Percentiles rank a stretch among this genome's conserved stretches.
Evolutionary conservation across 1,140 invertebrate genomes (phyloP).

Genomic region (Hesperophylax magnus): DNA sequence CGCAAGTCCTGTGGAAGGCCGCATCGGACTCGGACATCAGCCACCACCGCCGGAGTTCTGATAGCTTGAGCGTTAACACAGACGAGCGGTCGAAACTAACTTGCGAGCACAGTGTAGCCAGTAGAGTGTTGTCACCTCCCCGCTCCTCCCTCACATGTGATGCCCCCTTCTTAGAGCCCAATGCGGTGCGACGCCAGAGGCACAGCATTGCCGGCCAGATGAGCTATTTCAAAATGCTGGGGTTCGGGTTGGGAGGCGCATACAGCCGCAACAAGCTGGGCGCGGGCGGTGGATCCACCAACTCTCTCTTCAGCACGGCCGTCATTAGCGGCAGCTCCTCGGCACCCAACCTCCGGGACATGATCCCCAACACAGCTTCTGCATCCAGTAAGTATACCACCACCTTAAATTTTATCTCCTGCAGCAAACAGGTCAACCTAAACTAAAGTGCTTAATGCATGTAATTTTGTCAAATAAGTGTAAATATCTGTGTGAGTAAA

Average conservation of each 20-base stretch:
- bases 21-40: constrained; percentile 50
- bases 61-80: constrained; percentile 34
- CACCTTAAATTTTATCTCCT: not conserved
- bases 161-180: constrained; percentile 65
- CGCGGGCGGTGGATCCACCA: constrained; percentile 79
- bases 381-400: constrained; percentile 76
- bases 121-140: constrained; percentile 50
- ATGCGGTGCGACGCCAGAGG: constrained; percentile 84
- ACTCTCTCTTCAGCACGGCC: constrained; percentile 91
- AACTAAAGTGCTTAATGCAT: no score
- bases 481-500: no score
- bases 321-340: constrained; percentile 94
- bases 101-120: constrained; percentile 54
- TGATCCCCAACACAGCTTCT: constrained; percentile 81
- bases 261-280: constrained; percentile 75
- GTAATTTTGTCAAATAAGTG: no score
- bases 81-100: constrained; percentile 41
- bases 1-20: constrained; percentile 26
- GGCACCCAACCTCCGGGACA: constrained; percentile 90
- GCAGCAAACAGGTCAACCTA: no score
- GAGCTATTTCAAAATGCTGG: constrained; percentile 91
- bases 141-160: constrained; percentile 53
- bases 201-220: constrained; percentile 95
- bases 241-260: constrained; percentile 72
- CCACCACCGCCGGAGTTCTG: not conserved